phyloP scores from a whole-genome alignment of 2,888 invertebrate species.

The Coenonympha glycerion region DNA sequence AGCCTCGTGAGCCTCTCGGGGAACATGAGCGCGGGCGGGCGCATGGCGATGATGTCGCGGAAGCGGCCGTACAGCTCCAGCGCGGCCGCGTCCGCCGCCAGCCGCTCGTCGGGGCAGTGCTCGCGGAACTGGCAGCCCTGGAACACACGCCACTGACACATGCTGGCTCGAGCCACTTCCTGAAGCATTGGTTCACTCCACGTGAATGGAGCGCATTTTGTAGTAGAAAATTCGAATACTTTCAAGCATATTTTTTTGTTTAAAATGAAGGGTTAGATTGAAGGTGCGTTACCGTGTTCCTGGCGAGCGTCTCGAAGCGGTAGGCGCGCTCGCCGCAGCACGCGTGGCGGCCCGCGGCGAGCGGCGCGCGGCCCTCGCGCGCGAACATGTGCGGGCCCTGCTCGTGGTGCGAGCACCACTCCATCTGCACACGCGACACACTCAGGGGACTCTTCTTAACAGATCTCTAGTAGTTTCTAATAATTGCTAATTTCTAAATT shows the following conservation, averaged over 20 bases:
- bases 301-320: constrained; percentile 83
- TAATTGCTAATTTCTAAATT: no score
- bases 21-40: constrained; percentile 80
- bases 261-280: no score
- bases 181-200: no score
- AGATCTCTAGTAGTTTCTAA: no score
- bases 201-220: no score
- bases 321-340: constrained; percentile 93
- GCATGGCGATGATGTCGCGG: constrained; percentile 77
- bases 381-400: constrained; percentile 83
- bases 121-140: constrained; percentile 86
- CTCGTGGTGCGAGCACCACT: constrained; percentile 89
- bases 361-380: constrained; percentile 80
- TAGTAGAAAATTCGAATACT: no score
- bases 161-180: no score
- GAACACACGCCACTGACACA: no score
- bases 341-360: constrained; percentile 86
- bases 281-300: constrained; percentile 72
- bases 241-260: no score
- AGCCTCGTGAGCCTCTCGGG: constrained; percentile 81
- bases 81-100: constrained; percentile 80
- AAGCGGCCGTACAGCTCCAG: constrained; percentile 76
- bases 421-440: constrained; percentile 68
- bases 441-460: no score
- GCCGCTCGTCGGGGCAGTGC: constrained; percentile 79